Base-by-base conservation (phyloP, 2,888 invertebrate genomes). In the Pseudococcus jackbeardsleyi region DNA sequence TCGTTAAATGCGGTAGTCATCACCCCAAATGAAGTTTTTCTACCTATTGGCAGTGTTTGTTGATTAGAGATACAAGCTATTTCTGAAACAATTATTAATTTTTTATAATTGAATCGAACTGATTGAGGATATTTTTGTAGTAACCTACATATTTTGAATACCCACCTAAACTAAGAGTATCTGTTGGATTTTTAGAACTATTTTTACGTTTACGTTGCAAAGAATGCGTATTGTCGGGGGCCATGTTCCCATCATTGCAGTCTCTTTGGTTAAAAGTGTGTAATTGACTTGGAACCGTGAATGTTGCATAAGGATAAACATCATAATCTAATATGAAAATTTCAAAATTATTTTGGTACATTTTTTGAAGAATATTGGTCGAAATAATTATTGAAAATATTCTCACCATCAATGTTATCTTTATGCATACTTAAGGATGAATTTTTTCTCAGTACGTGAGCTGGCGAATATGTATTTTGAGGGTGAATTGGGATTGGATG, bases 61-160 rank as follows among this genome's bases (percentile, higher is more conserved):
- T 91, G 91, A 89, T 91, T 91, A 64, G 91, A 91, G 89, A 91
- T 91, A 90, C 91, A 91, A n/a, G 91, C 91, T 89, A 91, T 91
- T 90, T 91, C 91, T 91, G 90, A 17, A 42, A 59, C 26, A 26
- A 54, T 15, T 33, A 85, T 26, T 54, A 2, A 26, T 15, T 26
- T 33, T 85, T 15, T 0, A 26, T 17, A 1, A 54, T 59, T 5
- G 33, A 19, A 54, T 17, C 54, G 19, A 22, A 5, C 15, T 50
- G 15, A 12, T 50, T 50, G 6, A 11, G 0, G 0, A 12, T n/a
- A 17, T 33, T 33, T 33, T 33, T 33, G 26, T 33, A 33, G 26
- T 33, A 1, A 54, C n/a, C n/a, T 54, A n/a, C 4, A 8, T 9
- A 9, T 1, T 6, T 39, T 3, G 3, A 12, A n/a, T n/a, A 54